Base-by-base conservation (phyloP, 2,797 vertebrate species). In the Poeciliopsis presidionis region DNA sequence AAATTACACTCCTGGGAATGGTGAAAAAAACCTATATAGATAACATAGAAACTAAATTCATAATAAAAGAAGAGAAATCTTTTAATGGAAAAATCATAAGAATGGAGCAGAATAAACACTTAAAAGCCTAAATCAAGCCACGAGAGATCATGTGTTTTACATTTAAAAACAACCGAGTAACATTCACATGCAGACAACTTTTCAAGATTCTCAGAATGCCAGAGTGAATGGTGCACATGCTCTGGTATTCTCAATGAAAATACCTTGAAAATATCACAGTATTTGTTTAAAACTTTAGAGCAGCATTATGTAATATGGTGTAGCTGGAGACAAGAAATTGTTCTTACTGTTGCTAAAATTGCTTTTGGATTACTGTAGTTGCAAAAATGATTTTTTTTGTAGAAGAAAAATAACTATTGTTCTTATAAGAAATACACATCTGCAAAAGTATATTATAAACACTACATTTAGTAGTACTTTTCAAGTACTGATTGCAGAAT, bases 41-140 rank as follows among this genome's bases (percentile, higher is more conserved):
- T 72, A 83, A 81, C 73, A 30, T 59, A 67, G 49, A 71, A 30
- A 77, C 45, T 76, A 61, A 88, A 78, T 4, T 71, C 39, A 61
- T 74, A 83, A 9, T 28, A 81, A 80, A 87, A 20, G 59, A 71
- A 69, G 65, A 41, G 65, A 11, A 28, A 25, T 45, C 13, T 14
- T 53, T 41, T 69, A 8, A 2, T 18, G 5, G 6, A 8, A 74
- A 57, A 18, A 28, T 36, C 25, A 20, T 74, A 18, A 45, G 36
- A 28, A 36, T 51, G 30, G 18, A 18, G 22, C 5, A 33, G 28
- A 63, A n/a, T 46, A 63, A 67, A 57, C 57, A 69, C 25, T 16
- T 46, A 13, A 43, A 43, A 41, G 43, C 30, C 25, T 74, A 67
- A 74, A n/a, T 43, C 28, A 67, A 28, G 18, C 28, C 46, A 53